Evolutionary conservation across 2,888 invertebrate genomes (phyloP).

Genomic region (Leptopilina syphax): DNA sequence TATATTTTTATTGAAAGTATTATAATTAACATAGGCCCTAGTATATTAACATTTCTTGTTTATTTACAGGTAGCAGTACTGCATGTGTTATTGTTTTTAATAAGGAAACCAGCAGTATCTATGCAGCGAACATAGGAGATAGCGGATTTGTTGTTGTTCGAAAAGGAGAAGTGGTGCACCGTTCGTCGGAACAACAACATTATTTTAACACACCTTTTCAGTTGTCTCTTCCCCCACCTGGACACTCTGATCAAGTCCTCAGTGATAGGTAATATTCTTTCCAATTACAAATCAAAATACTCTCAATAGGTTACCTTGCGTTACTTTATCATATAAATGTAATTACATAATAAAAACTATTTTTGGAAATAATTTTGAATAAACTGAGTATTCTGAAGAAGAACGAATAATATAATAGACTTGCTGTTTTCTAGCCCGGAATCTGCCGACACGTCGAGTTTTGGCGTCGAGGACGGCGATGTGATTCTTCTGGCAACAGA

Average conservation of each 20-base stretch:
- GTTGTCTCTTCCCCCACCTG: constrained; percentile 94
- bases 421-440: constrained; percentile 84
- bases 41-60: background rate
- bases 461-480: constrained; percentile 94
- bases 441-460: constrained; percentile 92
- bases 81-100: constrained; percentile 97
- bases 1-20: too few species aligned
- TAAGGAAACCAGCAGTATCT: constrained; percentile 91
- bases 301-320: too few species aligned
- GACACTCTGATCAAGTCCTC: constrained; percentile 90
- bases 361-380: too few species aligned
- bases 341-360: too few species aligned
- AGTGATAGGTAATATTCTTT: constrained; percentile 85
- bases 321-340: too few species aligned
- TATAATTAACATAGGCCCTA: too few species aligned
- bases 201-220: constrained; percentile 99
- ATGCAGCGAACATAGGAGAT: constrained; percentile 99
- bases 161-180: constrained; percentile 90
- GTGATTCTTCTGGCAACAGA: constrained; percentile 97
- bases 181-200: constrained; percentile 98
- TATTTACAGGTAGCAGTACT: constrained; percentile 92
- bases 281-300: too few species aligned
- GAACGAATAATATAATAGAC: background rate
- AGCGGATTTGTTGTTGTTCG: constrained; percentile 97
- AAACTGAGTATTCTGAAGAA: too few species aligned